A percentile compares a stretch with the other conserved stretches of the same genome.
Evolutionary conservation across 2,888 invertebrate genomes (phyloP).

Genomic region (Rambutsinella grinnellia): DNA sequence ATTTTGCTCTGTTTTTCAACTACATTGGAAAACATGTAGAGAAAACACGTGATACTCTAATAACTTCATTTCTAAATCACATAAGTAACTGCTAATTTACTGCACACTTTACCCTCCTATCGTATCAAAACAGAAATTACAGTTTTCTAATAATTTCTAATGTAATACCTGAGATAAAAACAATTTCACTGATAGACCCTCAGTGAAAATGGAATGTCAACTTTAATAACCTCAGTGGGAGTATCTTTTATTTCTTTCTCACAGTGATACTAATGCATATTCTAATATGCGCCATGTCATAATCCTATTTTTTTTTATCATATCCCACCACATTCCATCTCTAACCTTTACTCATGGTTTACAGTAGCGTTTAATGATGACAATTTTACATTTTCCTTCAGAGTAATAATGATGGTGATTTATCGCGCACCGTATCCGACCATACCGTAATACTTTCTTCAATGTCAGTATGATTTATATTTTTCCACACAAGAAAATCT

Average conservation of each 20-base stretch:
- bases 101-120: neutral
- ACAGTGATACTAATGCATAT: neutral
- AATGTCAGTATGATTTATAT: slow-evolving; percentile 11
- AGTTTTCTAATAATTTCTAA: neutral
- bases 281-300: neutral
- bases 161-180: neutral
- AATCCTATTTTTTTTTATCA: neutral
- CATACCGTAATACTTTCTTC: slow-evolving; percentile 6
- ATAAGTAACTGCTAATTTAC: neutral
- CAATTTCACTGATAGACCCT: neutral
- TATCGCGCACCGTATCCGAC: neutral
- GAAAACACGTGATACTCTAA: neutral
- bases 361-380: neutral
- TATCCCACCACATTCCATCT: no score
- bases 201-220: neutral
- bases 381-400: neutral
- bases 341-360: neutral
- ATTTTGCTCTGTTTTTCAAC: no score
- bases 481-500: slow-evolving; percentile 1
- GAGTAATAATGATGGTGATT: neutral
- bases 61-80: neutral
- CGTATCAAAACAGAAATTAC: neutral
- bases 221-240: slow-evolving; percentile 2
- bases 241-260: slow-evolving; percentile 24
- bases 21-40: no score